Evolutionary conservation across 2,888 invertebrate genomes (phyloP), one percentile per base, ranked within the genome.

Genomic region (Tanytarsus gracilentus): DNA sequence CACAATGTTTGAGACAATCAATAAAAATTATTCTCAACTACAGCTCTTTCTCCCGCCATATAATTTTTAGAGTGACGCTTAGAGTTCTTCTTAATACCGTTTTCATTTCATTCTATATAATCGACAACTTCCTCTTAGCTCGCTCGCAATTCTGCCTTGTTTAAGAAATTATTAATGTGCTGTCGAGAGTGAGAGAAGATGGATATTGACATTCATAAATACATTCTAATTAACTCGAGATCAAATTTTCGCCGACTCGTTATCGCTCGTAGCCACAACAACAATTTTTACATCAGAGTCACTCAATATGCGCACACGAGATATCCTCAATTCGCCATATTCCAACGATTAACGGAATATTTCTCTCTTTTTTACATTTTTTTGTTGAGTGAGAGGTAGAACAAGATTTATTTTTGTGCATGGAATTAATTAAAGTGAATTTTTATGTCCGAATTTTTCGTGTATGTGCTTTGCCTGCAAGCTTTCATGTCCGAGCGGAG

Each of bases 71-170:
- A n/a, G n/a, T n/a, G n/a, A n/a, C n/a, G n/a, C n/a, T n/a, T n/a
- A n/a, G n/a, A n/a, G n/a, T 36, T 36, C 44, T 21, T 44, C 49
- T 51, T 51, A 29, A 48, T 58, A 44, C 44, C 44, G 58, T 58
- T 48, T 48, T 48, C 44, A 44, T 58, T 27, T 53, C 53, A 29
- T 33, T 33, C n/a, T 25, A 18, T n/a, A n/a, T 58, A 58, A 58
- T 58, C 58, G 48, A 58, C 58, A 29, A 58, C 58, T 58, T 58
- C 58, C 58, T 58, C 23, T 36, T 44, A 23, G 21, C 44, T 18
- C 16, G 21, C 44, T 18, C 21, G 18, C 44, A 44, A 36, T 14
- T 36, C 16, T 36, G 36, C 36, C n/a, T n/a, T 11, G 16, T 36
- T 14, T 14, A 30, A 36, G 16, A 29, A 29, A 29, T 29, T 7